A percentile compares a stretch with the other conserved stretches of the same genome.
Conservation (phyloP, 2,797 vertebrate genomes). For the Chaunax sp. region DNA sequence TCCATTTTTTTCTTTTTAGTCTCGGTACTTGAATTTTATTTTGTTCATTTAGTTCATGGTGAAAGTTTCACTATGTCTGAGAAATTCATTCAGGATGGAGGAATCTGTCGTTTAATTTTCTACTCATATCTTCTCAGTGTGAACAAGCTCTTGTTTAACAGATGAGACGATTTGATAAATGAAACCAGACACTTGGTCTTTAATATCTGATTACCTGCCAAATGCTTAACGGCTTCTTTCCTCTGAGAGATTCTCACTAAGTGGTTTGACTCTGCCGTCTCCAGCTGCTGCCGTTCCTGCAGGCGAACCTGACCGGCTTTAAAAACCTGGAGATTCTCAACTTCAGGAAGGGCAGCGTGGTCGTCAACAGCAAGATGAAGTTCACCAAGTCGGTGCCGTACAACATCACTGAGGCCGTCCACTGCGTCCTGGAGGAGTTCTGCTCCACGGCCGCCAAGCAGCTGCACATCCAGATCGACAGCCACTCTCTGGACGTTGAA, state of each 20-base stretch:
- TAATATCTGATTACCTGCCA: conserved; percentile 36
- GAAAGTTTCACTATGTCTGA: too few relatives aligned
- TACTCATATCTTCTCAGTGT: too few relatives aligned
- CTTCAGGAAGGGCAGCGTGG: conserved; percentile 93
- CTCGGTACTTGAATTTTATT: too few relatives aligned
- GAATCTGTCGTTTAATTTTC: too few relatives aligned
- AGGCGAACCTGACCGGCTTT: conserved; percentile 93
- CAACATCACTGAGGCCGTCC: conserved; percentile 90
- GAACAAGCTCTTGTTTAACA: too few relatives aligned
- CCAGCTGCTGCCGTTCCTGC: conserved; percentile 91
- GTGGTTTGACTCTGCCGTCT: conserved; percentile 27
- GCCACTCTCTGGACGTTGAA: conserved; percentile 88
- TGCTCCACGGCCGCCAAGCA: conserved; percentile 81
- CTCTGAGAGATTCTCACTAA: not conserved
- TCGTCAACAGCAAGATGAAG: conserved; percentile 92
- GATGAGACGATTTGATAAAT: conserved; percentile 25
- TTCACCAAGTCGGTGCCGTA: conserved; percentile 90
- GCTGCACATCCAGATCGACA: conserved; percentile 90
- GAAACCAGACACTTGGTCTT: conserved; percentile 17
- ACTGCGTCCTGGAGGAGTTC: conserved; percentile 90
- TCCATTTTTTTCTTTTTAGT: too few relatives aligned
- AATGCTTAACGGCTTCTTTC: conserved; percentile 7
- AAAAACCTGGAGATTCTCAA: conserved; percentile 93
- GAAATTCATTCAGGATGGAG: too few relatives aligned
- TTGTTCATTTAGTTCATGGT: too few relatives aligned